Percentiles rank a stretch among this genome's conserved stretches.
Conservation (phyloP, 2,113 vertebrate species). For the Irena cyanogastra region DNA sequence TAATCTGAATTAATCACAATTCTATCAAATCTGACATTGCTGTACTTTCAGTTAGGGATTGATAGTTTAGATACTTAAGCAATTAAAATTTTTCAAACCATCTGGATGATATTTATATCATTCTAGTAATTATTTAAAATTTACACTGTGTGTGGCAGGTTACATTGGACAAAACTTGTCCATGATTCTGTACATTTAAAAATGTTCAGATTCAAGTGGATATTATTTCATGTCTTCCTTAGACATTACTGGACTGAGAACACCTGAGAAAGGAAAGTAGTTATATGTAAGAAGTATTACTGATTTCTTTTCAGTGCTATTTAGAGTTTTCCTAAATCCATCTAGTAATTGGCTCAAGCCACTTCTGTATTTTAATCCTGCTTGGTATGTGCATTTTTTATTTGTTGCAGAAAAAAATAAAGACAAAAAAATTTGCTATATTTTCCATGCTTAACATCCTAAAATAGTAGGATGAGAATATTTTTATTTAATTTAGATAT, state of each 20-base stretch:
- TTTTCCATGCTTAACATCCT: not conserved
- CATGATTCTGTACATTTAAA: not conserved
- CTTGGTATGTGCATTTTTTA: not conserved
- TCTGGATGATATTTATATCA: not conserved
- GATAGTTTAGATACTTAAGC: not conserved
- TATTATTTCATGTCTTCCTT: not conserved
- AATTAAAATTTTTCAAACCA: not conserved
- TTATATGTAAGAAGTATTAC: not conserved
- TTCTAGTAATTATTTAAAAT: not conserved
- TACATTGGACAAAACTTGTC: not conserved
- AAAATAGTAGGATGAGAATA: not conserved
- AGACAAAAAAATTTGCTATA: fast-evolving
- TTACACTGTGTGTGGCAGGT: not conserved
- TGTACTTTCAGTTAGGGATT: not conserved
- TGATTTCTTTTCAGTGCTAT: not conserved
- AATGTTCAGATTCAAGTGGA: not conserved
- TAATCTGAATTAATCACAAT: not conserved
- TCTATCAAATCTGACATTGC: not conserved
- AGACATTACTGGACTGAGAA: not conserved
- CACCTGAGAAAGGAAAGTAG: not conserved
- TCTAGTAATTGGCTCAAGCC: not conserved
- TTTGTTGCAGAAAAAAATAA: not conserved
- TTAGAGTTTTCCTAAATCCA: not conserved
- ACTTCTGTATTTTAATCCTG: not conserved
- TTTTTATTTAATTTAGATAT: not conserved